These are phyloP conservation scores for Agriopis marginaria DNA, from an alignment of 2,888 invertebrate genomes.

Conservation along the genomic window DNA sequence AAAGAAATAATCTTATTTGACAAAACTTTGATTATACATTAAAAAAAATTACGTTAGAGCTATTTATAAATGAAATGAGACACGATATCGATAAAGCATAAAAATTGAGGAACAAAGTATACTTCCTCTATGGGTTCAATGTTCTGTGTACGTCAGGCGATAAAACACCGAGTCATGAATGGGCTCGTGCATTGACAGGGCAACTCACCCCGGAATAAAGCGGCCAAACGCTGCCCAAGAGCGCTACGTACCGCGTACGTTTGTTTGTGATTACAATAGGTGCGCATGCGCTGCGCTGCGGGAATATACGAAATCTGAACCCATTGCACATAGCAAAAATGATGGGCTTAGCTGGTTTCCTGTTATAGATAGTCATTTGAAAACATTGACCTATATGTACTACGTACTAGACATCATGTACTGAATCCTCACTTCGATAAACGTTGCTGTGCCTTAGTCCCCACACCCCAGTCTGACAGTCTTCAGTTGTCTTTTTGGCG, in stretches of 20 bases:
- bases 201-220: slow-evolving; percentile 73
- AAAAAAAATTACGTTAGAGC: slow-evolving; percentile 12
- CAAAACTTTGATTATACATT: too few relatives aligned
- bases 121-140: slow-evolving; percentile 83
- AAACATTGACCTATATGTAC: too few relatives aligned
- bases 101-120: slow-evolving; percentile 75
- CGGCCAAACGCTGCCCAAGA: slow-evolving; percentile 50
- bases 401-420: too few relatives aligned
- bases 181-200: slow-evolving; percentile 78
- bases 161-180: slow-evolving; percentile 78
- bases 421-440: too few relatives aligned
- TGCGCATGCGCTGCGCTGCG: slow-evolving; percentile 8
- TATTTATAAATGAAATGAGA: slow-evolving; percentile 53
- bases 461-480: too few relatives aligned
- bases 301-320: neutral
- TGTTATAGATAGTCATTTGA: too few relatives aligned
- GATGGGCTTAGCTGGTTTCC: too few relatives aligned
- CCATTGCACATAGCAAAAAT: neutral
- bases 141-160: slow-evolving; percentile 79
- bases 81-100: slow-evolving; percentile 63
- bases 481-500: too few relatives aligned
- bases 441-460: too few relatives aligned
- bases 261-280: slow-evolving; percentile 31
- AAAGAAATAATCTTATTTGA: too few relatives aligned
- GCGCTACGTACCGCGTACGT: slow-evolving; percentile 22